These are phyloP conservation scores for Solenopsis invicta DNA, from an alignment of 1,140 invertebrate genomes.

Conservation along the genomic window DNA sequence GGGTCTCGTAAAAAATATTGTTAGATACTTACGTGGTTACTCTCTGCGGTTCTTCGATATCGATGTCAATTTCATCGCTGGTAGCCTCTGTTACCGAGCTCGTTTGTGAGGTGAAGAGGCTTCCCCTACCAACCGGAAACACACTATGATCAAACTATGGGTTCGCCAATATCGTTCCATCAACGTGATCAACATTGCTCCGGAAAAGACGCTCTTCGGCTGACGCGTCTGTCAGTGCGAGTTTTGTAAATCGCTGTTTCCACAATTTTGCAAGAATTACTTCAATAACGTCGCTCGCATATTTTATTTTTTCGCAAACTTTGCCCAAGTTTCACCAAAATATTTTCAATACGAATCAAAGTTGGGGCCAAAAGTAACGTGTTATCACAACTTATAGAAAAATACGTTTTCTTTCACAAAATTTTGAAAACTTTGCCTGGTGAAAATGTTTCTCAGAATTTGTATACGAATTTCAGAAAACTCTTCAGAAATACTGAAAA, in stretches of 20 bases:
- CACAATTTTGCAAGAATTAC: constrained; percentile 44
- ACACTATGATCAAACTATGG: constrained; percentile 80
- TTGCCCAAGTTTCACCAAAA: background rate
- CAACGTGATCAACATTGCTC: constrained; percentile 45
- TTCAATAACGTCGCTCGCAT: background rate
- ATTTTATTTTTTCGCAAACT: constrained; percentile 5
- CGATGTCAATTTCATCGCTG: constrained; percentile 91
- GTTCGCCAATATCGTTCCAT: constrained; percentile 70
- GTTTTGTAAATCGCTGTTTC: constrained; percentile 36
- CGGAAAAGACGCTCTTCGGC: constrained; percentile 69
- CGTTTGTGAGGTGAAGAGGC: constrained; percentile 89
- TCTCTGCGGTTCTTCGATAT: constrained; percentile 89
- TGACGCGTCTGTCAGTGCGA: constrained; percentile 60
- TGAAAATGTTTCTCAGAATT: no score
- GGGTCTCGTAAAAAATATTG: background rate
- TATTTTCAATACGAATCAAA: background rate
- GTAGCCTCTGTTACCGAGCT: constrained; percentile 91
- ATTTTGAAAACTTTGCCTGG: no score
- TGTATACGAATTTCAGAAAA: no score
- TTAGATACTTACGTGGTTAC: constrained; percentile 89
- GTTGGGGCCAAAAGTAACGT: no score
- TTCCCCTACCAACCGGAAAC: constrained; percentile 85
- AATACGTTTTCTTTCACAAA: no score
- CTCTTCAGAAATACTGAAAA: no score
- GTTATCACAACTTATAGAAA: no score